phyloP scores from a whole-genome alignment of 2,113 vertebrate species.

The Erpornis zantholeuca region DNA sequence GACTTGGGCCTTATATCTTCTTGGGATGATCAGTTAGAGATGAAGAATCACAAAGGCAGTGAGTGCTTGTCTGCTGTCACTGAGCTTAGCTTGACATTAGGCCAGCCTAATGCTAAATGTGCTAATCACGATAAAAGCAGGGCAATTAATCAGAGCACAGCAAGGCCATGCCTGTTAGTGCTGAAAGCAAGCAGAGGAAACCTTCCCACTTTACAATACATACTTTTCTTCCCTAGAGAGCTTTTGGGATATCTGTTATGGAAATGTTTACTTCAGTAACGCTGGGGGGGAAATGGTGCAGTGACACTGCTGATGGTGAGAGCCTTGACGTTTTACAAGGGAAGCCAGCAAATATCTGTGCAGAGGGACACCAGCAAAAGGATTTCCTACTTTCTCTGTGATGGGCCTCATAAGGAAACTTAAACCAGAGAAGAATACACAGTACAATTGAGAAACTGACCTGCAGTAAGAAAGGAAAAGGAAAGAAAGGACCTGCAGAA shows the following conservation, averaged over 20 bases:
- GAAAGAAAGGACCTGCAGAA: background rate
- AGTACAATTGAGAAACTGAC: background rate
- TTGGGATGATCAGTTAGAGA: background rate
- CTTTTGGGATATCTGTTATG: background rate
- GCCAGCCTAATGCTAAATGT: background rate
- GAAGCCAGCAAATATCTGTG: background rate
- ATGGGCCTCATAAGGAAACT: background rate
- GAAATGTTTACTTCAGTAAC: background rate
- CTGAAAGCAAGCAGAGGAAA: background rate
- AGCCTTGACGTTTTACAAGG: background rate
- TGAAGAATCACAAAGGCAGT: background rate
- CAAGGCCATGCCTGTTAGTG: background rate
- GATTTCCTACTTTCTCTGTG: background rate
- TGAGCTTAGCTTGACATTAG: background rate
- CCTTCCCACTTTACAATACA: background rate
- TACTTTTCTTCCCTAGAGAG: conserved; percentile 12
- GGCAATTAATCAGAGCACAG: background rate
- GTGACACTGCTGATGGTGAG: background rate
- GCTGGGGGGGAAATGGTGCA: background rate
- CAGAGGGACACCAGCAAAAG: background rate
- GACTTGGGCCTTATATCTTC: background rate
- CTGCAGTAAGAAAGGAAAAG: no score
- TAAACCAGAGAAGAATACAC: background rate
- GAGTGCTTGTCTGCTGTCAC: background rate
- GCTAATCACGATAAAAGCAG: conserved; percentile 10